Evolutionary conservation across 2,797 vertebrate species (phyloP).

Genomic region (Poecilia wingei): DNA sequence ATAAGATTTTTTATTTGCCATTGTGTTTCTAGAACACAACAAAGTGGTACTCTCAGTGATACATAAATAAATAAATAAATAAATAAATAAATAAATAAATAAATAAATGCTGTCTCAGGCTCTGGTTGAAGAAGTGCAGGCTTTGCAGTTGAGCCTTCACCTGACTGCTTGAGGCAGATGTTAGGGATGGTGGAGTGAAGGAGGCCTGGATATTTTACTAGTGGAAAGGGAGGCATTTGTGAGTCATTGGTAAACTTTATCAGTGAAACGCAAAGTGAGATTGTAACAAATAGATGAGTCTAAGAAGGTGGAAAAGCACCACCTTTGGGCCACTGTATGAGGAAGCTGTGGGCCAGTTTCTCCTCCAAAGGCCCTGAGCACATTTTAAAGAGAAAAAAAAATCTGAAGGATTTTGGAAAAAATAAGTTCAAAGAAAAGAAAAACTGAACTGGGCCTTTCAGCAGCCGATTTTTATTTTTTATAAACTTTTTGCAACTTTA

Average conservation of each 20-base stretch:
- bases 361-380: neutral
- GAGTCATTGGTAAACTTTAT: neutral
- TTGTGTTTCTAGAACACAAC: too few species aligned
- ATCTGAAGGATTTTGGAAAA: too few species aligned
- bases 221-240: neutral
- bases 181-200: neutral
- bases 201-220: neutral
- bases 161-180: neutral
- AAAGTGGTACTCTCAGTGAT: too few species aligned
- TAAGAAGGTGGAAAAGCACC: neutral
- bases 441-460: neutral
- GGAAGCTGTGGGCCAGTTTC: neutral
- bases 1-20: too few species aligned
- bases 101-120: neutral
- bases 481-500: neutral
- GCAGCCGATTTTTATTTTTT: neutral
- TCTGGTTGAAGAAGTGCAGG: neutral
- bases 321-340: neutral
- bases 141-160: neutral
- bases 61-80: too few species aligned
- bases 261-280: neutral
- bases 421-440: too few species aligned
- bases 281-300: neutral
- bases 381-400: neutral
- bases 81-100: too few species aligned